Base-by-base conservation (phyloP, 2,797 vertebrate genomes). In the Chaenodraco wilsoni region DNA sequence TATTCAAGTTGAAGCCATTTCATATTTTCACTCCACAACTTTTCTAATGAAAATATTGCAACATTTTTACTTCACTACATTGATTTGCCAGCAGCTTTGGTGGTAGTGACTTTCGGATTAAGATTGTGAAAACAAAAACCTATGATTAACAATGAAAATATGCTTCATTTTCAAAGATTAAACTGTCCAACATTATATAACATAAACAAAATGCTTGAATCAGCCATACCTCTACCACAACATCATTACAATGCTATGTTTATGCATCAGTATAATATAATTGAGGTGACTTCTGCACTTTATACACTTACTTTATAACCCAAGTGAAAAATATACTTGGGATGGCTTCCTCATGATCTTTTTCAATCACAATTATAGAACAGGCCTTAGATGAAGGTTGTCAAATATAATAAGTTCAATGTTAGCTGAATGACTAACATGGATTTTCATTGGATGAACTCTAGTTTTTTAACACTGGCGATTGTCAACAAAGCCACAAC, bases 391-490 rank as follows among this genome's bases (percentile, higher is more conserved):
- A 14, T 56, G 21, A 61, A 56, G 9, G 3, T 45, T 69, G 33
- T 55, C 16, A 55, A n/a, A 52, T 46, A 37, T 45, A 45, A 41
- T 74, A 6, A 48, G 19, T 59, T 16, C 19, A 46, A 3, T 41
- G 40, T 51, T 67, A 10, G 23, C 19, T 23, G 74, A 23, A 19
- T 10, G 27, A 46, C 37, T 37, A 5, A 44, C 23, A 43, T 45
- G 50, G 16, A 31, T 17, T 9, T 54, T 17, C 3, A 19, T 46
- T 49, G 60, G 33, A 55, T 61, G n/a, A 72, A 37, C 59, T 50
- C 37, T 62, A 31, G 16, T 74, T 63, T 68, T 37, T 19, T 40
- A 43, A 44, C 48, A 57, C 16, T 44, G 33, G 11, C 13, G 15
- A 33, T 40, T 43, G 2, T 10, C 10, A 23, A 14, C 40, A 44